Percentiles rank a stretch among this genome's conserved stretches.
These are phyloP conservation scores for Tragelaphus buxtoni DNA, from an alignment of 2,113 vertebrate genomes.

Conservation along the genomic window DNA sequence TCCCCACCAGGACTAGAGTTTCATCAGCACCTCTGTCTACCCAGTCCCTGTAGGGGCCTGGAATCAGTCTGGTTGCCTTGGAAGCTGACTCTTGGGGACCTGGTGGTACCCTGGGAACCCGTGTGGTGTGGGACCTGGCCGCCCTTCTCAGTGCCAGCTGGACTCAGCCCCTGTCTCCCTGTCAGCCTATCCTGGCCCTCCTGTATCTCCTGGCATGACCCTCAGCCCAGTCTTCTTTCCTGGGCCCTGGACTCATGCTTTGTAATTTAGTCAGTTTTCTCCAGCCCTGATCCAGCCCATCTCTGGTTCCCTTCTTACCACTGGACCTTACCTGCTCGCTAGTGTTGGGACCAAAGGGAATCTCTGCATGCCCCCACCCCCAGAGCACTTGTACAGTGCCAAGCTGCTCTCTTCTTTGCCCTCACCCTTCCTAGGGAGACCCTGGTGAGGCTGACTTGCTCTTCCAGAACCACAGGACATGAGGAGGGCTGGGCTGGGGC, in stretches of 20 bases:
- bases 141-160: neutral
- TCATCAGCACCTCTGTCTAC: neutral
- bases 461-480: neutral
- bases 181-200: neutral
- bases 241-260: neutral
- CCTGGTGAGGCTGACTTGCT: neutral
- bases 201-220: neutral
- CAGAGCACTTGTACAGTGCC: accelerated
- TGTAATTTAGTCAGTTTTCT: neutral
- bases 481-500: neutral
- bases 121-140: neutral
- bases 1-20: neutral
- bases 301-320: neutral
- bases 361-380: neutral
- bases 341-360: neutral
- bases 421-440: neutral
- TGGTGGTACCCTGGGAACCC: neutral
- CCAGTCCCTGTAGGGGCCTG: neutral
- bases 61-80: neutral
- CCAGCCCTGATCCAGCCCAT: neutral
- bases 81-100: neutral
- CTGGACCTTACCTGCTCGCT: neutral
- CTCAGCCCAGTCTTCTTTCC: no score
- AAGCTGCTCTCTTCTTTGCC: neutral
- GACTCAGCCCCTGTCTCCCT: neutral